These are phyloP conservation scores for Cydia splendana DNA, from an alignment of 1,140 invertebrate species.

Conservation along the genomic window DNA sequence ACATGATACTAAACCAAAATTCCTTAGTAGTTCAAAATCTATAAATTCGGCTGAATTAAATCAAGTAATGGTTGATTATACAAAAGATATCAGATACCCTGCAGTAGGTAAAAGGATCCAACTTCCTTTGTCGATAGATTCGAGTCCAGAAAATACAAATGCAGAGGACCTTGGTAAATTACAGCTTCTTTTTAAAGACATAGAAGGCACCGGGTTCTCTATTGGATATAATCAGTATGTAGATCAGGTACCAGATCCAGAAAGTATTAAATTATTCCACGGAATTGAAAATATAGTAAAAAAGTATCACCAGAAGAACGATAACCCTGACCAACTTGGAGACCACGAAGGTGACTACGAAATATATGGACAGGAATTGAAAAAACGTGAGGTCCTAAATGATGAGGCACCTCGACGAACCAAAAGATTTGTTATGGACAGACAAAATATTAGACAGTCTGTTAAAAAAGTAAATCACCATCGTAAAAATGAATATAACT, in stretches of 20 bases:
- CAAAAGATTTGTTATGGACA: conserved; percentile 4
- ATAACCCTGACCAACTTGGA: conserved; percentile 36
- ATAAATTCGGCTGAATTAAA: conserved; percentile 64
- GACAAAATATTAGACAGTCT: conserved; percentile 37
- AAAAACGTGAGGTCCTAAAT: conserved; percentile 39
- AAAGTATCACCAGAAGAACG: conserved; percentile 59
- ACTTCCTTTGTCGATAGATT: conserved; percentile 55
- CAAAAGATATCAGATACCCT: conserved; percentile 48
- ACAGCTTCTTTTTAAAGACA: conserved; percentile 62
- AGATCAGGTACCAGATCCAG: conserved; percentile 62
- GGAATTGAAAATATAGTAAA: conserved; percentile 63
- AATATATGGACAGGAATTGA: conserved; percentile 42
- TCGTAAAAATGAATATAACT: conserved; percentile 50
- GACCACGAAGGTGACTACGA: conserved; percentile 30
- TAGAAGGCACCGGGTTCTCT: conserved; percentile 66
- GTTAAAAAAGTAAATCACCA: conserved; percentile 41
- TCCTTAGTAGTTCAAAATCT: conserved; percentile 53
- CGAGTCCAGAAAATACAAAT: conserved; percentile 37
- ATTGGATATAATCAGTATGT: conserved; percentile 66
- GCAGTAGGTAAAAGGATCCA: conserved; percentile 63
- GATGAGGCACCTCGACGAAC: not conserved
- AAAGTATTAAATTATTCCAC: conserved; percentile 63
- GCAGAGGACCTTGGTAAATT: conserved; percentile 45
- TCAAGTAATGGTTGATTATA: conserved; percentile 55
- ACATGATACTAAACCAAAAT: conserved; percentile 44